phyloP scores from a whole-genome alignment of 2,888 invertebrate species.

The Lordiphosa andalusiaca region DNA sequence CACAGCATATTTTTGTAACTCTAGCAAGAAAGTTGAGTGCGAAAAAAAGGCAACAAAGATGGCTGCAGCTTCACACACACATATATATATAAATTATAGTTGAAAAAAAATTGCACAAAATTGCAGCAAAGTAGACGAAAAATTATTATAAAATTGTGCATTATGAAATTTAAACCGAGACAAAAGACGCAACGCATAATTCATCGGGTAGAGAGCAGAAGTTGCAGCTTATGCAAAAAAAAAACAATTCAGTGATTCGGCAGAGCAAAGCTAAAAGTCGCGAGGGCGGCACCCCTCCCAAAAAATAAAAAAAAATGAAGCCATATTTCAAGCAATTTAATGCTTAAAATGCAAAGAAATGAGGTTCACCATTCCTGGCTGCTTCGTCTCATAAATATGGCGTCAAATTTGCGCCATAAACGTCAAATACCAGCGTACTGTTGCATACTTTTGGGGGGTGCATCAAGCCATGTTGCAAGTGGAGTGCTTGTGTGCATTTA shows the following conservation, averaged over 20 bases:
- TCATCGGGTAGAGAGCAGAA: slow-evolving; percentile 29
- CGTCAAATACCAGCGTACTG: slow-evolving; percentile 64
- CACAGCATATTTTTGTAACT: slow-evolving; percentile 49
- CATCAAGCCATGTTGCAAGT: background rate
- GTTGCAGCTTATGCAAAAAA: slow-evolving; percentile 24
- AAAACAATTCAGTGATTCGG: slow-evolving; percentile 28
- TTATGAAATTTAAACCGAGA: slow-evolving; percentile 71
- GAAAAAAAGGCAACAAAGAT: slow-evolving; percentile 26
- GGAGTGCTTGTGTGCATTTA: slow-evolving; percentile 36
- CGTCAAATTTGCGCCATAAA: slow-evolving; percentile 65
- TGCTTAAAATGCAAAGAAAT: slow-evolving; percentile 62
- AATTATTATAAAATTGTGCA: slow-evolving; percentile 70
- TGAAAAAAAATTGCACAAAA: slow-evolving; percentile 69
- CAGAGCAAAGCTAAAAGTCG: slow-evolving; percentile 41
- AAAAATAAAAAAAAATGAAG: slow-evolving; percentile 13
- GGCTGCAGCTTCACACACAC: slow-evolving; percentile 35
- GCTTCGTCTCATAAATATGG: slow-evolving; percentile 48
- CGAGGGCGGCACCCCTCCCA: background rate
- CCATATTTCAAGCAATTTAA: slow-evolving; percentile 74
- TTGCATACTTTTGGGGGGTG: slow-evolving; percentile 44
- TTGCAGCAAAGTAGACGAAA: slow-evolving; percentile 72
- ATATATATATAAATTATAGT: slow-evolving; percentile 64
- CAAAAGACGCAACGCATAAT: slow-evolving; percentile 64
- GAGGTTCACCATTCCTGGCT: slow-evolving; percentile 37
- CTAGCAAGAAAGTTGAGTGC: slow-evolving; percentile 40